A percentile compares a stretch with the other conserved stretches of the same genome.
Evolutionary conservation across 2,113 vertebrate genomes (phyloP).

Genomic region (Psephotus haematonotus): DNA sequence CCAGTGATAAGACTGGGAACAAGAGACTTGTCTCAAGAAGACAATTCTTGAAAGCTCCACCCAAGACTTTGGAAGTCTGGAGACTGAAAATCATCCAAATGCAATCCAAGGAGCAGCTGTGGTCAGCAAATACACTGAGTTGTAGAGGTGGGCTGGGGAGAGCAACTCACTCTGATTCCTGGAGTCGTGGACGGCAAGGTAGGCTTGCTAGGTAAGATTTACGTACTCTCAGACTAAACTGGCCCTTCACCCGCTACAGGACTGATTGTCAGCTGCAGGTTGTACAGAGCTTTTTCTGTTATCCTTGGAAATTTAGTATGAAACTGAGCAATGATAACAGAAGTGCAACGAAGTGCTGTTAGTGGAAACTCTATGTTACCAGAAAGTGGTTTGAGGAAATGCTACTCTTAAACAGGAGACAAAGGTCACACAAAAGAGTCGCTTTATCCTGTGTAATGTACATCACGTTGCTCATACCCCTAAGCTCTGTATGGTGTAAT

Average conservation of each 20-base stretch:
- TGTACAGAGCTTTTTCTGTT: not conserved
- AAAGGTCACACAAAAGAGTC: conserved; percentile 75
- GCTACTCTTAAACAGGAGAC: conserved; percentile 68
- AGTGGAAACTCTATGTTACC: conserved; percentile 38
- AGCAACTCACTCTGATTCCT: not conserved
- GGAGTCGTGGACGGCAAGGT: rapidly evolving
- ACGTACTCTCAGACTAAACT: not conserved
- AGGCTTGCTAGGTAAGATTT: not conserved
- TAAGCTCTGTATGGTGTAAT: conserved; percentile 60
- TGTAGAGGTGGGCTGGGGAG: rapidly evolving
- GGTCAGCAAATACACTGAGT: not conserved
- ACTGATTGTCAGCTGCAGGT: not conserved
- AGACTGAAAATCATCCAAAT: not conserved
- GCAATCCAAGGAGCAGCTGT: not conserved
- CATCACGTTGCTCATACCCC: conserved; percentile 61
- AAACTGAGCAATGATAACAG: not conserved
- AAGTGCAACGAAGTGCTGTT: not conserved
- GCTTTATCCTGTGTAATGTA: conserved; percentile 50
- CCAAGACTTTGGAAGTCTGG: not conserved
- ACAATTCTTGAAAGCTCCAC: not conserved
- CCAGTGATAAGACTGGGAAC: rapidly evolving
- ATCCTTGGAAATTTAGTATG: not conserved
- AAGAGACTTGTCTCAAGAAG: not conserved
- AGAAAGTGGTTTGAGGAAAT: conserved; percentile 70
- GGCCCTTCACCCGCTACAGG: not conserved